These are phyloP conservation scores for Asarcornis scutulata DNA, from an alignment of 2,113 vertebrate genomes.

Conservation along the genomic window DNA sequence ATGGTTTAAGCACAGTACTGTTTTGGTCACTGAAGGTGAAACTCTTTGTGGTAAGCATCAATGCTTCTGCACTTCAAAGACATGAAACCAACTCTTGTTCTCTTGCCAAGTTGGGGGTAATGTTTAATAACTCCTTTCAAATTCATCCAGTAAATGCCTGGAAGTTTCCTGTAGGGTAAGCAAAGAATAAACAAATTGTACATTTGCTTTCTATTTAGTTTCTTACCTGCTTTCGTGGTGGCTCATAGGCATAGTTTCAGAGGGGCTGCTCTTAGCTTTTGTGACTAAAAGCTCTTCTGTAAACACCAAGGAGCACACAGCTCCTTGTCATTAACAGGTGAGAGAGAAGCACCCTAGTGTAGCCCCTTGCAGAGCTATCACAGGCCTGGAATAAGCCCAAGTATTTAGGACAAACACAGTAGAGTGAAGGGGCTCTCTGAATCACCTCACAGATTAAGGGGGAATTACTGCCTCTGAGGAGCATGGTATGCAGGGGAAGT, in stretches of 20 bases:
- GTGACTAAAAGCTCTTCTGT: background rate
- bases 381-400: background rate
- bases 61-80: background rate
- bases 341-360: background rate
- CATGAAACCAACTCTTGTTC: background rate
- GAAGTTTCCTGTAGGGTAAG: background rate
- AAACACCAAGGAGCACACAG: background rate
- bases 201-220: background rate
- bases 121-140: background rate
- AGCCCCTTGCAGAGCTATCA: background rate
- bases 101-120: background rate
- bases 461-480: background rate
- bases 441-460: background rate
- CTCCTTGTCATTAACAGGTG: too few relatives aligned
- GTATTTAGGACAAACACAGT: accelerated
- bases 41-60: background rate
- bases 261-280: background rate
- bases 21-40: background rate
- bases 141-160: background rate
- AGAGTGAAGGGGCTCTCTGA: background rate
- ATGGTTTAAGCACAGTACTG: background rate
- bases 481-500: background rate
- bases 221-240: background rate
- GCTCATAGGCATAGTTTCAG: background rate
- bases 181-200: background rate